Base-by-base conservation (phyloP, 2,113 vertebrate genomes). In the Isichthys henryi region DNA sequence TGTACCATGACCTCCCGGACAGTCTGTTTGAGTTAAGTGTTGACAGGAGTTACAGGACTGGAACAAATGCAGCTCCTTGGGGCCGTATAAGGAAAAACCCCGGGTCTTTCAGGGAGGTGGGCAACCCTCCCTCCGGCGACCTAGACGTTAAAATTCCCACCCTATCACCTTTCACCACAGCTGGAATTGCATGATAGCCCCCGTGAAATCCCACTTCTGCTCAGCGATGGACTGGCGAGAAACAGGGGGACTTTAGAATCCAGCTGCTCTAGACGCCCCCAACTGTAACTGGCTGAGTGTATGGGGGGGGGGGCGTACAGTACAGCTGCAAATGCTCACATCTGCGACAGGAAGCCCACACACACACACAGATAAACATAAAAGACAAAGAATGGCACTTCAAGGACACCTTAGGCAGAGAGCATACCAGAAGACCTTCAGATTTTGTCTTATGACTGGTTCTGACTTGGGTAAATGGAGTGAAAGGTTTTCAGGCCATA, bases 81-180 rank as follows among this genome's bases (percentile, higher is more conserved):
- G 39, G 46, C 15, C 74, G 35, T 82, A 88, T 82, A 83, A 70
- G n/a, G 83, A 10, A 39, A 45, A 39, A 52, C 80, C 39, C 50
- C 84, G 11, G 10, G 74, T 13, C 74, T 83, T 27, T 83, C 77
- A 46, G 9, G 19, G 74, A 52, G 70, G 53, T 50, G 39, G 7
- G 4, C 17, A 23, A 53, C 27, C 23, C 49, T 39, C 49, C 19
- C 43, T 77, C 39, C 9, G 3, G 58, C 17, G 45, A 70, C 13
- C 50, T 27, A 52, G 52, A 39, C 17, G 7, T 6, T n/a, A 66
- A 66, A 49, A 82, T 90, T 88, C 87, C 70, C 87, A 83, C 88
- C 87, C 43, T 83, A 87, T 89, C 89, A 43, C 21, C 49, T 88
- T 87, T 82, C 91, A 90, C 23, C 48, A 82, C 53, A 21, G 19